Percentiles rank a stretch among this genome's conserved stretches.
phyloP scores from a whole-genome alignment of 2,888 invertebrate genomes.

The Melipona beecheii region DNA sequence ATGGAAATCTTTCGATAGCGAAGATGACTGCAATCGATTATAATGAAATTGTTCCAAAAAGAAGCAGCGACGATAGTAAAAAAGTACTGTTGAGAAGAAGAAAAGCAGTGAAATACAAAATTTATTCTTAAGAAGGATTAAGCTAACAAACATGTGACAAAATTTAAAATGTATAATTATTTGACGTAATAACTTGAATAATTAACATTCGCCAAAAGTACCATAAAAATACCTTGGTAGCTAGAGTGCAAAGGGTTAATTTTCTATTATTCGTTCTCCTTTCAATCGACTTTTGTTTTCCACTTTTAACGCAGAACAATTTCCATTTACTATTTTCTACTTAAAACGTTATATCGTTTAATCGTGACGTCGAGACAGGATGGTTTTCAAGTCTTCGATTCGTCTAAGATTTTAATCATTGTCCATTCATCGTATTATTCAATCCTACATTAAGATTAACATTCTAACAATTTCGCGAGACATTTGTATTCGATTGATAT shows the following conservation, averaged over 20 bases:
- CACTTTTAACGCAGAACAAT: neutral
- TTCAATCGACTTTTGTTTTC: slow-evolving; percentile 4
- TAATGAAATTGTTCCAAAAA: no score
- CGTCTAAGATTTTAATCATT: neutral
- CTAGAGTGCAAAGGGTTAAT: neutral
- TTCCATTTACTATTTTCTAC: slow-evolving; percentile 53
- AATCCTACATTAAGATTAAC: neutral
- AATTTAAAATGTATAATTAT: no score
- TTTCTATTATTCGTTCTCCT: neutral
- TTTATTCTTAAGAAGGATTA: no score
- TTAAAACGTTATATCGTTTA: neutral
- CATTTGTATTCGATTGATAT: neutral
- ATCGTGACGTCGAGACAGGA: slow-evolving; percentile 9
- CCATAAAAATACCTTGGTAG: no score
- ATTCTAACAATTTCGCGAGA: neutral
- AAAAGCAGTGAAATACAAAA: no score
- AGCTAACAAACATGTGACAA: no score
- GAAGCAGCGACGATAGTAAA: no score
- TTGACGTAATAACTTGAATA: no score
- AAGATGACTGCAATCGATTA: no score
- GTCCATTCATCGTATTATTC: neutral
- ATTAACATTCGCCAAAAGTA: no score
- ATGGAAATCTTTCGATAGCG: no score
- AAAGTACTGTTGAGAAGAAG: no score
- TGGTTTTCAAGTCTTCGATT: slow-evolving; percentile 11